Base-by-base conservation (phyloP, 2,113 vertebrate genomes). In the Cnemophilus loriae region DNA sequence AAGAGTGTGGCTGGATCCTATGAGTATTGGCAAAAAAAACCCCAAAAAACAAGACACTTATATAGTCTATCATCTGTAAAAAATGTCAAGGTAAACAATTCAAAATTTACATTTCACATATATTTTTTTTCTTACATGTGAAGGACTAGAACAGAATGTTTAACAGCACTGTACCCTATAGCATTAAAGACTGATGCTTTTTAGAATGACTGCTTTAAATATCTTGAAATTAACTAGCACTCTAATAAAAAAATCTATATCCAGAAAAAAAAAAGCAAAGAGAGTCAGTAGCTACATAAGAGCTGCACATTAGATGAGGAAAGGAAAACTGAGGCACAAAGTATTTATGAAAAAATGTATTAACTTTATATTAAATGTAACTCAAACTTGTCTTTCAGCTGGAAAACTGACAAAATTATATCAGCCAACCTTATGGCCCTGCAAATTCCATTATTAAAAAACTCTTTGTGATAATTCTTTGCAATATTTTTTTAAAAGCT, bases 31-130 rank as follows among this genome's bases (percentile, higher is more conserved):
- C 10, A 69, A 60, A 63, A 37, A 52, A 6, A 16, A n/a, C n/a
- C n/a, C n/a, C n/a, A n/a, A 44, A 28, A 22, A 19, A 16, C 13
- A 30, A 32, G 1, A 21, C 12, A 22, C 0, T 50, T 61, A 21
- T 61, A 21, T 56, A 76, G 6, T 13, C 22, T 32, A 8, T 18
- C 9, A 9, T 30, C 14, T 49, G 11, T 12, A 75, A 17, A 79
- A 92, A 88, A 87, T 33, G 16, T 64, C 7, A 42, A 44, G 33
- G 19, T 35, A n/a, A 82, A 59, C 10, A 55, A 71, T 42, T 69
- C 9, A 84, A 81, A 87, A 55, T 28, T 69, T 57, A 6, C 3
- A 35, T 65, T 91, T 80, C n/a, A 78, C 7, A 8, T 21, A 8
- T 16, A 11, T 24, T 13, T 81, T 35, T 53, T 71, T 49, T 69